These are phyloP conservation scores for Meda fulgida DNA, from an alignment of 2,797 vertebrate species.

Conservation along the genomic window DNA sequence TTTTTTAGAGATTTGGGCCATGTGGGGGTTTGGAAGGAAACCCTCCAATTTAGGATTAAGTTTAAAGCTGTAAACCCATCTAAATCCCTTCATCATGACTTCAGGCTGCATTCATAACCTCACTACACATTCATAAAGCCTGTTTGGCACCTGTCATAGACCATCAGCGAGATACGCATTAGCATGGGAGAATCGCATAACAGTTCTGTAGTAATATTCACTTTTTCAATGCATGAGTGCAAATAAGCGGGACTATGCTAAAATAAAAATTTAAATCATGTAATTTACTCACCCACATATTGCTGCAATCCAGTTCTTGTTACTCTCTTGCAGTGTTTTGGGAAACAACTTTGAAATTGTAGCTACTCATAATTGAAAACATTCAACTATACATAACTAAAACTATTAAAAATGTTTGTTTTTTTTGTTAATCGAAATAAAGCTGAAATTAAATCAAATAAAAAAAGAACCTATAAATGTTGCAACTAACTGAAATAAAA, in stretches of 20 bases:
- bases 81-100: slow-evolving; percentile 35
- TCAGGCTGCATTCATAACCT: slow-evolving; percentile 13
- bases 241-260: neutral
- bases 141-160: neutral
- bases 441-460: too few relatives aligned
- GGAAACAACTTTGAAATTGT: neutral
- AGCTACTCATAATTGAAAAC: neutral
- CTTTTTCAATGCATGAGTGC: neutral
- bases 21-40: slow-evolving; percentile 38
- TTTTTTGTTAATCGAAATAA: too few relatives aligned
- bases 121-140: slow-evolving; percentile 6
- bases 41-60: slow-evolving; percentile 18
- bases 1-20: slow-evolving; percentile 41
- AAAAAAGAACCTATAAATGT: too few relatives aligned
- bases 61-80: slow-evolving; percentile 20
- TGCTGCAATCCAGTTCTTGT: neutral
- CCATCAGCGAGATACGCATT: neutral
- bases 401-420: too few relatives aligned
- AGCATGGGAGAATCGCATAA: neutral
- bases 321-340: neutral
- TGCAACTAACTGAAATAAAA: too few relatives aligned
- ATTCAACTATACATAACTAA: neutral
- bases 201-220: neutral
- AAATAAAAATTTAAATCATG: neutral
- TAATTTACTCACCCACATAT: neutral